phyloP scores from a whole-genome alignment of 2,888 invertebrate genomes.

The Calameuta idolon region DNA sequence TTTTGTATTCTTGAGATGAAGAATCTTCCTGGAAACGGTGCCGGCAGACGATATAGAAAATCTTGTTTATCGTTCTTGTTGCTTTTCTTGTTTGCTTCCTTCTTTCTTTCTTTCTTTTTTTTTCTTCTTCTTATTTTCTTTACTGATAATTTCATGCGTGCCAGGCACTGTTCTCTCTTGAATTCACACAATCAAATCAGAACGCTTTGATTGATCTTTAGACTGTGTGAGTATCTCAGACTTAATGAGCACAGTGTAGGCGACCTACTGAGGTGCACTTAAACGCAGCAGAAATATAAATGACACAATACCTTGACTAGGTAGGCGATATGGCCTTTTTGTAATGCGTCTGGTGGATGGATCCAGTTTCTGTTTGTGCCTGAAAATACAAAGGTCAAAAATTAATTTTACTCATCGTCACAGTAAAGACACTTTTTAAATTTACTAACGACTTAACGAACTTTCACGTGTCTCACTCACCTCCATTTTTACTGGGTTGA shows the following conservation, averaged over 20 bases:
- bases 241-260: neutral
- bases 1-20: neutral
- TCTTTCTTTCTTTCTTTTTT: neutral
- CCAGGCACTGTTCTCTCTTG: neutral
- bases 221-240: neutral
- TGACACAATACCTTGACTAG: constrained; percentile 85
- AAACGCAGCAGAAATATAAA: constrained; percentile 12
- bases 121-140: neutral
- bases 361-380: constrained; percentile 82
- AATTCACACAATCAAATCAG: neutral
- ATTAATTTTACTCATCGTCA: neutral
- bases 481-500: constrained; percentile 63
- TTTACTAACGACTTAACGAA: neutral
- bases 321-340: constrained; percentile 96
- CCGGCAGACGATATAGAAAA: neutral
- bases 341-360: constrained; percentile 92
- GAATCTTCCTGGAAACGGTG: neutral
- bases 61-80: neutral
- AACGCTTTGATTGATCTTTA: neutral
- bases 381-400: constrained; percentile 46
- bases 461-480: constrained; percentile 30
- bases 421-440: neutral
- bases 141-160: neutral
- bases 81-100: neutral
- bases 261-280: neutral